phyloP scores from a whole-genome alignment of 2,797 vertebrate genomes.

The Liasis olivaceus region DNA sequence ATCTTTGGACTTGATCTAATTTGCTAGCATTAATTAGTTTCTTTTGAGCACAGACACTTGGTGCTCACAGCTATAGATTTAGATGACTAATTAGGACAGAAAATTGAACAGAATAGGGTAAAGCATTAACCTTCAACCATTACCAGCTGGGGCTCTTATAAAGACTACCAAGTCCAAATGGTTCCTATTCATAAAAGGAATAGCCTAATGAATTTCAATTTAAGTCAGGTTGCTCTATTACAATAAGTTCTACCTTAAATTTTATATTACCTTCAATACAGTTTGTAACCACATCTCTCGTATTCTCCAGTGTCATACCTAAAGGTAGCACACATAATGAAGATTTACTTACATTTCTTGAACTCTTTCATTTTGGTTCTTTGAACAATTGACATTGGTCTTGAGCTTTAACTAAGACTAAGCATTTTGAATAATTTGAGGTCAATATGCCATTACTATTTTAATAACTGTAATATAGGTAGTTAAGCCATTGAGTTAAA shows the following conservation, averaged over 20 bases:
- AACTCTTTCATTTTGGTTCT: conserved; percentile 45
- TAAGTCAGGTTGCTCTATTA: conserved; percentile 75
- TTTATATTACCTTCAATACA: conserved; percentile 59
- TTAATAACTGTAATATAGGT: conserved; percentile 31
- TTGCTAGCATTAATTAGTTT: conserved; percentile 95
- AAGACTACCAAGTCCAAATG: conserved; percentile 83
- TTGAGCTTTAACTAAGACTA: conserved; percentile 35
- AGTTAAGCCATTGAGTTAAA: conserved; percentile 39
- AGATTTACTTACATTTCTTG: conserved; percentile 30
- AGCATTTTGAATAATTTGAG: conserved; percentile 34
- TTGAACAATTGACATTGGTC: conserved; percentile 33
- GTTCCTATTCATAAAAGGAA: conserved; percentile 79
- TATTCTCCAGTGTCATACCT: conserved; percentile 44
- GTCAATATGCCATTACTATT: conserved; percentile 14
- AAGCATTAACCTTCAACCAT: conserved; percentile 84
- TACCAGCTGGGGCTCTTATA: conserved; percentile 85
- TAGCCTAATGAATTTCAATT: conserved; percentile 83
- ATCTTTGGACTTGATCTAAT: conserved; percentile 94
- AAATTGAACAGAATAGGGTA: conserved; percentile 84
- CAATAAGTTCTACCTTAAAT: conserved; percentile 63
- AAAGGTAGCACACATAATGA: conserved; percentile 18
- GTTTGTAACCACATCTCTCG: conserved; percentile 44
- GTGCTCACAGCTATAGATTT: conserved; percentile 86
- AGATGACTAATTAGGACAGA: conserved; percentile 84
- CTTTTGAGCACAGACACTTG: conserved; percentile 85